phyloP scores from a whole-genome alignment of 1,140 invertebrate genomes.

The Cydia pomonella region DNA sequence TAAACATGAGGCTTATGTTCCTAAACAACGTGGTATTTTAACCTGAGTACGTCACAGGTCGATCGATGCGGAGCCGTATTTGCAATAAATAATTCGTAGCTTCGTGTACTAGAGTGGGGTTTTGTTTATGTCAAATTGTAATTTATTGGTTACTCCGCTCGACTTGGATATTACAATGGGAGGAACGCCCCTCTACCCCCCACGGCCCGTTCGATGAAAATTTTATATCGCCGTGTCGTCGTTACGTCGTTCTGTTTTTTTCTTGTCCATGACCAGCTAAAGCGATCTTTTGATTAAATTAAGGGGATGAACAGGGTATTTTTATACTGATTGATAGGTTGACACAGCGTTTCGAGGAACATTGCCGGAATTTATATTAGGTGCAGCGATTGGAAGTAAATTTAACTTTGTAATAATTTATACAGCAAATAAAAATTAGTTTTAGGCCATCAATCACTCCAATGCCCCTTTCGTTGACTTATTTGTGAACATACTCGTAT shows the following conservation, averaged over 20 bases:
- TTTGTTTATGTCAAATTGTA: constrained; percentile 78
- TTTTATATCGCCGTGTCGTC: constrained; percentile 72
- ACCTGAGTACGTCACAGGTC: background rate
- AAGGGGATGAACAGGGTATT: constrained; percentile 76
- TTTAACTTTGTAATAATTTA: constrained; percentile 61
- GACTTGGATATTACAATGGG: constrained; percentile 70
- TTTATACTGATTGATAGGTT: constrained; percentile 77
- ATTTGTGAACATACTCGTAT: background rate
- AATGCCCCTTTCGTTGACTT: background rate
- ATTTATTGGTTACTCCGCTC: constrained; percentile 74
- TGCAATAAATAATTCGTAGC: constrained; percentile 72
- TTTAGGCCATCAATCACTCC: constrained; percentile 41
- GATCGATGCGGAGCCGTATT: constrained; percentile 44
- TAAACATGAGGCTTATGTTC: background rate
- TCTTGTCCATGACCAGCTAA: constrained; percentile 71
- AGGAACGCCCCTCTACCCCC: constrained; percentile 47
- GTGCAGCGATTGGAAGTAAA: constrained; percentile 69
- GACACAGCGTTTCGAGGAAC: constrained; percentile 71
- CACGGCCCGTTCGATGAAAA: constrained; percentile 63
- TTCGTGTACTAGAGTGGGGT: constrained; percentile 64
- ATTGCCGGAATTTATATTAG: constrained; percentile 71
- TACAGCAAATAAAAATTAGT: constrained; percentile 64
- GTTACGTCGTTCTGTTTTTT: constrained; percentile 74
- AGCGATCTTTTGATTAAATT: constrained; percentile 80
- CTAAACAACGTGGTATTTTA: background rate